Evolutionary conservation across 1,140 invertebrate species (phyloP).

Genomic region (Meloidogyne exigua): DNA sequence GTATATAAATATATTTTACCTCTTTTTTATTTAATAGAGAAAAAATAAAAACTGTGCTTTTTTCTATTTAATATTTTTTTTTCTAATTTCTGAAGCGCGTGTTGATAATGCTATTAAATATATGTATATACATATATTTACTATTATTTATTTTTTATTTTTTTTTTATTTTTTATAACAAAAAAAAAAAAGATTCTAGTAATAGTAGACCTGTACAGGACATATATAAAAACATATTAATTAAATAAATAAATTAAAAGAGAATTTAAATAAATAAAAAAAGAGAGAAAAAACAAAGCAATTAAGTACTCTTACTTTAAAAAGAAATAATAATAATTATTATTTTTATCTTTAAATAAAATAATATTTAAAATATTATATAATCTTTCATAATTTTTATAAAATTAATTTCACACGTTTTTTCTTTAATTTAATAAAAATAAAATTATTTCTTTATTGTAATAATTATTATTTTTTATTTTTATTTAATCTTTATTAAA

Average conservation of each 20-base stretch:
- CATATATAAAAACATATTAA: no score
- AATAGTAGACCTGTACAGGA: not conserved
- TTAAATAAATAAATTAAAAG: not conserved
- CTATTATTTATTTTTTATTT: not conserved
- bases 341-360: no score
- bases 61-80: not conserved
- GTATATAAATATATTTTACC: no score
- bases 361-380: no score
- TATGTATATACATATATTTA: not conserved
- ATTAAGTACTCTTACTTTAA: no score
- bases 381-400: not conserved
- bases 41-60: not conserved
- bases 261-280: not conserved
- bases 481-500: no score
- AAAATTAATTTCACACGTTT: not conserved
- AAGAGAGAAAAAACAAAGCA: no score
- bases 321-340: no score
- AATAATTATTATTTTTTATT: no score
- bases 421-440: no score
- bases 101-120: not conserved
- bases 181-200: conserved; percentile 6
- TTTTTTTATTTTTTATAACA: not conserved
- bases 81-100: not conserved
- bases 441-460: no score
- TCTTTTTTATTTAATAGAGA: no score